These are phyloP conservation scores for Ianthella basta DNA, from an alignment of 37 sponge, comb jelly and placozoan species.

Conservation along the genomic window DNA sequence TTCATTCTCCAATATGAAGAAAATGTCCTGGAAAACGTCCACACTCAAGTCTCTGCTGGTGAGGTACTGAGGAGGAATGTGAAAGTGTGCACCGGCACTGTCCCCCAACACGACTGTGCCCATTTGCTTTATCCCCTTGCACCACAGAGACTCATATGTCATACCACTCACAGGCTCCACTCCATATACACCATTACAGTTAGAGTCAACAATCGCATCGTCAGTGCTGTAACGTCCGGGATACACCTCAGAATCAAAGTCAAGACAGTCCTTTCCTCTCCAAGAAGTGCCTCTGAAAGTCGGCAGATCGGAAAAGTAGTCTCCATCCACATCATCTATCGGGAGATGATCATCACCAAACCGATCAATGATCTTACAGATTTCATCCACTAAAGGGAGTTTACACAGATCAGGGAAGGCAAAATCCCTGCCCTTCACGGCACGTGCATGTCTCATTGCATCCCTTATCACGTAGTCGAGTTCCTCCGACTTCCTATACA, in stretches of 20 bases:
- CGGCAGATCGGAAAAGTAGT: constrained; percentile 65
- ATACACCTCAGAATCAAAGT: constrained; percentile 53
- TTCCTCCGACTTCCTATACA: neutral
- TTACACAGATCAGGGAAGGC: constrained; percentile 52
- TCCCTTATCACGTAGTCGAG: constrained; percentile 3
- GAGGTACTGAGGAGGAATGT: constrained; percentile 81
- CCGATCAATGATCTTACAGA: constrained; percentile 76
- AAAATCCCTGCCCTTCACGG: constrained; percentile 8
- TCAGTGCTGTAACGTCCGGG: constrained; percentile 68
- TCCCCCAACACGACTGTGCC: constrained; percentile 86
- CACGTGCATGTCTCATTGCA: neutral
- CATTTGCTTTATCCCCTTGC: constrained; percentile 71
- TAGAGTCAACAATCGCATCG: constrained; percentile 77
- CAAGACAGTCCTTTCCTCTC: constrained; percentile 92
- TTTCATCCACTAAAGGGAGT: constrained; percentile 59
- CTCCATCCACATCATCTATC: constrained; percentile 76
- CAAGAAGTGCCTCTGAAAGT: constrained; percentile 85
- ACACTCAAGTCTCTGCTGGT: constrained; percentile 63
- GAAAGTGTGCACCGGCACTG: constrained; percentile 93
- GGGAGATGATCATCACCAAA: constrained; percentile 81
- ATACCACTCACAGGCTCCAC: constrained; percentile 57
- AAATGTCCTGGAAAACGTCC: constrained; percentile 65
- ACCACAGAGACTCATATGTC: constrained; percentile 87
- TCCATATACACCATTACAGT: constrained; percentile 91
- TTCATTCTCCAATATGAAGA: constrained; percentile 85